Base-by-base conservation (phyloP, 2,888 invertebrate genomes). In the Bellardia bayeri region DNA sequence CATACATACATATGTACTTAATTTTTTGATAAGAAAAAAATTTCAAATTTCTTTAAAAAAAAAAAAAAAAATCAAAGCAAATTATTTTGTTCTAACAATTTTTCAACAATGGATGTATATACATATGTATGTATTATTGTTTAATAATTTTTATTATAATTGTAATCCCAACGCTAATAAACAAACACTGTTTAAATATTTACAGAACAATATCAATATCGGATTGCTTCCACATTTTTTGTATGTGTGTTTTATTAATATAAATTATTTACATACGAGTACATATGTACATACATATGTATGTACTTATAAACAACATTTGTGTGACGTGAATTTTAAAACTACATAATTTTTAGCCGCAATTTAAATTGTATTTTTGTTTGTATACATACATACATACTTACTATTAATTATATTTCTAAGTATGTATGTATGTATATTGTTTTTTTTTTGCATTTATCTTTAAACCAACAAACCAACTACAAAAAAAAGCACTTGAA, bases 261-360 rank as follows among this genome's bases (percentile, higher is more conserved):
- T 23, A 1, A 1, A 23, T 23, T 23, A 23, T 23, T 23, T 23
- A 23, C 23, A 23, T 23, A 23, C 23, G 23, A 23, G 23, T 23
- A 23, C 23, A 23, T 23, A 23, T 23, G 23, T 23, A 1, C 23
- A 23, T 23, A 23, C 23, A 23, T 23, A 23, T 23, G 23, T 23
- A 23, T 23, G 23, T 23, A 23, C 68, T 78, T 64, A 51, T 64
- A 5, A 23, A 64, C 23, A 66, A 51, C 8, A 83, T 8, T 1
- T 83, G 69, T 78, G 76, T 83, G 69, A 71, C 11, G 45, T 69
- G 76, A 71, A 71, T 83, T 63, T 69, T 58, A 45, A 68, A 68
- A 30, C 42, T 23, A 23, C 23, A 16, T 8, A 56, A 11, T 56
- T 23, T 56, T 56, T 23, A 56, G 56, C 56, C 56, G 23, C 23